Conservation (phyloP, 2,888 invertebrate genomes). For the Thecocarcelia acutangulata region DNA sequence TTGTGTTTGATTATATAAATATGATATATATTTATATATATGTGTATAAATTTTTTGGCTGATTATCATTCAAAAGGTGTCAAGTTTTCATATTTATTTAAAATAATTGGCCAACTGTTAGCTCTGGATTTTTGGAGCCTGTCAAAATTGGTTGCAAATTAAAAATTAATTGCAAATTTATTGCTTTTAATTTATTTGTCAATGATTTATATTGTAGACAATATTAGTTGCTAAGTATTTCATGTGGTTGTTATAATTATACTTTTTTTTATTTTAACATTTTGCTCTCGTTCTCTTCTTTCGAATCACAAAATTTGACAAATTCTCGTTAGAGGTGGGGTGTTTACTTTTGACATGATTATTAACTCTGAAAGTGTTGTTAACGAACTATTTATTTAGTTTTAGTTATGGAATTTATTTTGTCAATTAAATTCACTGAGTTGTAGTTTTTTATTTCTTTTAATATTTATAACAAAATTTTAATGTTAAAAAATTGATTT, state of each 20-base stretch:
- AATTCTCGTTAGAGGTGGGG: conserved; percentile 14
- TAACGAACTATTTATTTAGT: conserved; percentile 11
- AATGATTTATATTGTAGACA: conserved; percentile 74
- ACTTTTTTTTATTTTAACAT: not conserved
- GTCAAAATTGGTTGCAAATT: conserved; percentile 75
- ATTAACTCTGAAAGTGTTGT: conserved; percentile 2
- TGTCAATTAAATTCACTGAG: conserved; percentile 23
- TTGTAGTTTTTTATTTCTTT: conserved; percentile 2
- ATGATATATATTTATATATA: not conserved
- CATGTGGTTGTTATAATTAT: conserved; percentile 23
- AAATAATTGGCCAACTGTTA: conserved; percentile 67
- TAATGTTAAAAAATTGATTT: conserved; percentile 38
- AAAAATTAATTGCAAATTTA: conserved; percentile 79
- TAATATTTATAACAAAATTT: conserved; percentile 46
- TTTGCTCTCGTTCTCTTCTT: not conserved
- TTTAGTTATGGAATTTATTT: conserved; percentile 44
- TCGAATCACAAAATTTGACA: not conserved
- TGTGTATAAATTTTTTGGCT: conserved; percentile 27
- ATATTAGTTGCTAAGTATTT: conserved; percentile 53
- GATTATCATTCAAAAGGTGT: conserved; percentile 67
- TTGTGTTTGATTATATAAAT: no score
- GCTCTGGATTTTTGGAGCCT: conserved; percentile 48
- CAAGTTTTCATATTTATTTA: conserved; percentile 69
- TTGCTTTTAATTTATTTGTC: conserved; percentile 78
- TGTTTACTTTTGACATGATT: conserved; percentile 7